Evolutionary conservation across 2,113 vertebrate genomes (phyloP).

Genomic region (Megaleporinus macrocephalus): DNA sequence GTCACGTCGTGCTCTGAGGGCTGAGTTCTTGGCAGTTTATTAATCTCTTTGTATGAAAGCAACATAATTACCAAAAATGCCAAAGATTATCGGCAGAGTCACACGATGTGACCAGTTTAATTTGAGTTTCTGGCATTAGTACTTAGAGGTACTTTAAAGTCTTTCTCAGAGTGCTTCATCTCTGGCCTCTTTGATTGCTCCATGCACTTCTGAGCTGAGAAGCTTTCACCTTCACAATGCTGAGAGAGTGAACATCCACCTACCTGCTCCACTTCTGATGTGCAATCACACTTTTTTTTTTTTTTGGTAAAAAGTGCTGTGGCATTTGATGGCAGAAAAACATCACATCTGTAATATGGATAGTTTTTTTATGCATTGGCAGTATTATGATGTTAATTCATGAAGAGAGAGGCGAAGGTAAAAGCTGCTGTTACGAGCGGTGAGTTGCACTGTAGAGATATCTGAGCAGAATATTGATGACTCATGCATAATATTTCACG

Average conservation of each 20-base stretch:
- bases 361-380: neutral
- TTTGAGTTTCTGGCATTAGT: neutral
- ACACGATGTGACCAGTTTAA: neutral
- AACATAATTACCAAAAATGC: neutral
- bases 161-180: neutral
- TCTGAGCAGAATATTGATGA: neutral
- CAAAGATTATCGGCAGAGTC: neutral
- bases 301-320: neutral
- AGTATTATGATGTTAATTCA: neutral
- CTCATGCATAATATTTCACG: slow-evolving; percentile 1
- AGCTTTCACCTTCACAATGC: neutral
- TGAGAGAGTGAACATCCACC: neutral
- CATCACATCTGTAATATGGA: neutral
- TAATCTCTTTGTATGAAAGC: neutral
- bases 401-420: slow-evolving; percentile 2
- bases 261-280: neutral
- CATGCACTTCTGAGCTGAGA: neutral
- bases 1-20: neutral
- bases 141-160: neutral
- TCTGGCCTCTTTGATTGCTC: neutral
- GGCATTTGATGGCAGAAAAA: neutral
- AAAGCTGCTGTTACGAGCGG: neutral
- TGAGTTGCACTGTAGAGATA: neutral
- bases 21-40: neutral
- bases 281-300: neutral